These are phyloP conservation scores for Bombus soroeensis DNA, from an alignment of 1,140 invertebrate genomes.

Conservation along the genomic window DNA sequence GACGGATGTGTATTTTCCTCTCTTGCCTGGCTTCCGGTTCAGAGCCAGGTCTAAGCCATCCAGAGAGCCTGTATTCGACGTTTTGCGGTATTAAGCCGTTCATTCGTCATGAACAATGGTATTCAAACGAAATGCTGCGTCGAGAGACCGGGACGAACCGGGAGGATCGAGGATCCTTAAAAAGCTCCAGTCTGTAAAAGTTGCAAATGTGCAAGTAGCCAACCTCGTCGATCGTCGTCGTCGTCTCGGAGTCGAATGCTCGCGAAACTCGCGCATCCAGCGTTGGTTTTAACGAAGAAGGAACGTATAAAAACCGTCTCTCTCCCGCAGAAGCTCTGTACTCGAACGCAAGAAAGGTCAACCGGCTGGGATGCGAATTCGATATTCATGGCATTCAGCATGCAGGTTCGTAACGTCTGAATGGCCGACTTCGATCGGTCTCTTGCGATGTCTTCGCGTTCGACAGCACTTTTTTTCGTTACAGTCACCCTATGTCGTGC, in stretches of 20 bases:
- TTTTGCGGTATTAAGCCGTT: background rate
- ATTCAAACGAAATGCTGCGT: background rate
- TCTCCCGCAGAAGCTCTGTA: background rate
- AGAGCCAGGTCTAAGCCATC: background rate
- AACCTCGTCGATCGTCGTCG: background rate
- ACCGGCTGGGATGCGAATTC: slow-evolving; percentile 30
- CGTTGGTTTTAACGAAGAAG: slow-evolving; percentile 6
- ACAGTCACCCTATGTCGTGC: background rate
- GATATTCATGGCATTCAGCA: slow-evolving; percentile 39
- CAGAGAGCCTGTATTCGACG: background rate
- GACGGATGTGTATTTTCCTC: slow-evolving; percentile 3
- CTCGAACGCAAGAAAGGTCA: slow-evolving; percentile 11
- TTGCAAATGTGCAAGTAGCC: slow-evolving; percentile 10
- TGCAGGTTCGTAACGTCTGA: slow-evolving; percentile 7
- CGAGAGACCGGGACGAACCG: background rate
- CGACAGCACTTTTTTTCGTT: background rate
- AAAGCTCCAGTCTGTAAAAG: background rate
- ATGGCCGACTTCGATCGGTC: slow-evolving; percentile 38
- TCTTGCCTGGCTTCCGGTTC: background rate
- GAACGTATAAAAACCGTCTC: slow-evolving; percentile 4
- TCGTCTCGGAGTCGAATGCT: background rate
- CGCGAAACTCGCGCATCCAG: background rate
- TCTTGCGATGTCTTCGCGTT: background rate
- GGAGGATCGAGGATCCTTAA: slow-evolving; percentile 17
- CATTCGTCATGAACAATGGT: background rate